Evolutionary conservation across 2,888 invertebrate species (phyloP).

Genomic region (Drosophila lutescens): DNA sequence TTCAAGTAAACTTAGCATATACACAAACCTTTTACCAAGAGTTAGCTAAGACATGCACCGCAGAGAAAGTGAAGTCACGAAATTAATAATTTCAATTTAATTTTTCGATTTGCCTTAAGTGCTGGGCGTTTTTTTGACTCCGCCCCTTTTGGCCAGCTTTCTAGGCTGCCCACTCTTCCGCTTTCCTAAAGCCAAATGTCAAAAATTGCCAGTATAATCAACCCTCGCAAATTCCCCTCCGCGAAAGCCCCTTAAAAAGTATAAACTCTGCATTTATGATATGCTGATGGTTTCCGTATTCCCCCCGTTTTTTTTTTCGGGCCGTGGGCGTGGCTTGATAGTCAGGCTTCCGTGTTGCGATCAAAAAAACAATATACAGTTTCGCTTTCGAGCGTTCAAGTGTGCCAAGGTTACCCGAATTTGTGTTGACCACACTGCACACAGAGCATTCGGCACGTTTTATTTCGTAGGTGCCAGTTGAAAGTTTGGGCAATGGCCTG

Average conservation of each 20-base stretch:
- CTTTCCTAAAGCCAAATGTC: slow-evolving; percentile 17
- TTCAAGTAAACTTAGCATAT: background rate
- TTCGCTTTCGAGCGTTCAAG: slow-evolving; percentile 32
- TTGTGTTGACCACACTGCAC: slow-evolving; percentile 38
- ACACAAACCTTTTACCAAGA: background rate
- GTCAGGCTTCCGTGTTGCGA: slow-evolving; percentile 28
- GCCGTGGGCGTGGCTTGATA: slow-evolving; percentile 21
- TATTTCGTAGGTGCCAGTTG: slow-evolving; percentile 68
- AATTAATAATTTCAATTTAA: slow-evolving; percentile 20
- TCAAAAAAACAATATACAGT: slow-evolving; percentile 1
- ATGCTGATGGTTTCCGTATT: slow-evolving; percentile 28
- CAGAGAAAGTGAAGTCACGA: slow-evolving; percentile 26
- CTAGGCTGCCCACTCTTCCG: slow-evolving; percentile 9
- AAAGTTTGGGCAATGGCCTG: slow-evolving; percentile 42
- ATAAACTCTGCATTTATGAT: slow-evolving; percentile 32
- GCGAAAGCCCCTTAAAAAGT: background rate
- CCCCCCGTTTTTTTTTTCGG: background rate
- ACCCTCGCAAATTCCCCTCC: slow-evolving; percentile 8
- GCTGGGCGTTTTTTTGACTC: slow-evolving; percentile 13
- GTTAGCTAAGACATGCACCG: slow-evolving; percentile 6
- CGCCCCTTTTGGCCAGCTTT: slow-evolving; percentile 36
- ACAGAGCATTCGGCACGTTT: slow-evolving; percentile 58
- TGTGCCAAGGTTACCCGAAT: slow-evolving; percentile 68
- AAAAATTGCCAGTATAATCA: slow-evolving; percentile 12
- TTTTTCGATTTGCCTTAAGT: slow-evolving; percentile 32